Conservation (phyloP, 2,797 vertebrate species). For the Sitta carolinensis region DNA sequence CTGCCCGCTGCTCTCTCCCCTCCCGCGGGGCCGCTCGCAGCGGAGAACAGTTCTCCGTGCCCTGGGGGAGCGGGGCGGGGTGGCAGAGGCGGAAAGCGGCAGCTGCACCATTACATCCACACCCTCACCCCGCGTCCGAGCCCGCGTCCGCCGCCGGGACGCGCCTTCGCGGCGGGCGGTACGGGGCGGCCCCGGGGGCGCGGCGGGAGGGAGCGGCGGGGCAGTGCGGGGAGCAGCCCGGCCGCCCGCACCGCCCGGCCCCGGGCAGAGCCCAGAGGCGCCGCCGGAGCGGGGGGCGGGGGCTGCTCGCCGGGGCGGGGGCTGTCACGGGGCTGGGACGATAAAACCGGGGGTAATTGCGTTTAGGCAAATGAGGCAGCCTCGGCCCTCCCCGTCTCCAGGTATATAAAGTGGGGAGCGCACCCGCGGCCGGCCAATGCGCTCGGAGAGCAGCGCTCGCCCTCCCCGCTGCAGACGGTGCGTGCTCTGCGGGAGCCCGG, state of each 20-base stretch:
- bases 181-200: background rate
- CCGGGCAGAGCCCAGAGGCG: background rate
- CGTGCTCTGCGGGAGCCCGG: background rate
- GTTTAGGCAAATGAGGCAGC: slow-evolving; percentile 66
- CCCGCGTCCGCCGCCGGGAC: background rate
- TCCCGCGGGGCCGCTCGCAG: background rate
- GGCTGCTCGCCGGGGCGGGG: slow-evolving; percentile 41
- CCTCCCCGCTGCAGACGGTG: slow-evolving; percentile 35
- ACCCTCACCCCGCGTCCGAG: background rate
- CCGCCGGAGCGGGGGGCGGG: slow-evolving; percentile 19
- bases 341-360: slow-evolving; percentile 67
- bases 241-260: background rate
- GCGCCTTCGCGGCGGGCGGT: background rate
- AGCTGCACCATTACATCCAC: background rate
- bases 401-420: slow-evolving; percentile 77
- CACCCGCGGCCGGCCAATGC: slow-evolving; percentile 6
- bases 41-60: too few species aligned
- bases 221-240: background rate
- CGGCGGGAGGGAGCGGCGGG: background rate
- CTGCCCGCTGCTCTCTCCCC: too few species aligned
- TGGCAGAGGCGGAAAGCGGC: background rate
- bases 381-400: slow-evolving; percentile 66
- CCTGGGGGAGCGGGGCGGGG: rapidly evolving
- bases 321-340: slow-evolving; percentile 63
- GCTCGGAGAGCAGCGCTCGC: background rate